Base-by-base conservation (phyloP, 2,113 vertebrate genomes). In the Neofelis nebulosa region DNA sequence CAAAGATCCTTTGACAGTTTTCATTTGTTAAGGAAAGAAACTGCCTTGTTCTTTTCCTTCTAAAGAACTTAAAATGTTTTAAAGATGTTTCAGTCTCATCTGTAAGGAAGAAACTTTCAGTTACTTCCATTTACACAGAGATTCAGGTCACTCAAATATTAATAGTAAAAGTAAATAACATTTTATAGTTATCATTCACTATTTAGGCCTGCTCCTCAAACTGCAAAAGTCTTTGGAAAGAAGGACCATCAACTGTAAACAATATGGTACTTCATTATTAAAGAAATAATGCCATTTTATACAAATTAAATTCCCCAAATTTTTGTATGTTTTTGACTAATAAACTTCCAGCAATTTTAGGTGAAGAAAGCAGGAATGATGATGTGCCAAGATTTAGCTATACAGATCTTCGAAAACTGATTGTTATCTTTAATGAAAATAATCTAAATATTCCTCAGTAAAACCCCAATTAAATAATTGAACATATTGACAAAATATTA, bases 301-400 rank as follows among this genome's bases (percentile, higher is more conserved):
- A 91, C 2, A 87, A 79, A 89, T 52, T 38, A 93, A 94, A 66
- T 93, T 85, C 14, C 61, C 93, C 25, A 87, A 71, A 82, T 68
- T 92, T 96, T 52, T 96, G 25, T 74, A 71, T 55, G 66, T 82
- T 25, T 92, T 92, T 76, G 33, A 87, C 36, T 80, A 33, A 23
- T 95, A 83, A 96, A 97, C 3, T 84, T 97, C 18, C 76, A 90
- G 27, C 5, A 80, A 89, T 36, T 94, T 91, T 52, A 92, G 61
- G 25, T 63, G 45, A 92, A 94, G n/a, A 45, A 74, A 87, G 82
- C 1, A 82, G 18, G 11, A 91, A 94, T 88, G 31, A 16, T 29
- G 52, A 21, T 83, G 29, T 95, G 55, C 16, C 50, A 95, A 94
- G 45, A 92, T 68, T 95, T 85, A 97, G 85, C 45, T 91, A 78